phyloP scores from a whole-genome alignment of 1,140 invertebrate species.

The Ceratoteleas bidentatus region DNA sequence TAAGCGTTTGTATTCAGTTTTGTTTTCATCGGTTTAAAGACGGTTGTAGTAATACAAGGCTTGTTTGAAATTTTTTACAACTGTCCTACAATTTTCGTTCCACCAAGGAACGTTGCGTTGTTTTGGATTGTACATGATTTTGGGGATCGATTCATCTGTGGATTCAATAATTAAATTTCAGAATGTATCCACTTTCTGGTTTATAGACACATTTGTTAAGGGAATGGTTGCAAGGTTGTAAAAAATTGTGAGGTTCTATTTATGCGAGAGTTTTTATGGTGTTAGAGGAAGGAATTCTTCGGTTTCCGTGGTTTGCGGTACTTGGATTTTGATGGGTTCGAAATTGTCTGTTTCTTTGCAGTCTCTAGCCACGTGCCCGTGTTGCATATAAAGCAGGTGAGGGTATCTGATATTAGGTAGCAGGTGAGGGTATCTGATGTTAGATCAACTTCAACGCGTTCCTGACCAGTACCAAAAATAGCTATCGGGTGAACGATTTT shows the following conservation, averaged over 20 bases:
- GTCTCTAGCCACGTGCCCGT: not conserved
- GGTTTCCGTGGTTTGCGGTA: not conserved
- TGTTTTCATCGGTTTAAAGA: not conserved
- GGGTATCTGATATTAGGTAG: too few relatives aligned
- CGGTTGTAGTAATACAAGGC: not conserved
- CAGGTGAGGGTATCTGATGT: too few relatives aligned
- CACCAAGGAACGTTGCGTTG: slow-evolving; percentile 1
- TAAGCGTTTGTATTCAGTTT: not conserved
- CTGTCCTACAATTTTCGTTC: not conserved
- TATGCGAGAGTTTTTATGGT: not conserved
- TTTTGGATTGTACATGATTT: not conserved
- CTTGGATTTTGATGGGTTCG: not conserved
- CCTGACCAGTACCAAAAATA: too few relatives aligned
- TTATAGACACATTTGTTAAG: too few relatives aligned
- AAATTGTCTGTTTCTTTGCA: not conserved
- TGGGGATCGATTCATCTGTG: not conserved
- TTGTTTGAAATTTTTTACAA: not conserved
- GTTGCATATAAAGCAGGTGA: slow-evolving; percentile 3
- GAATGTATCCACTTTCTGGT: not conserved
- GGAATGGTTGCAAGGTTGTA: too few relatives aligned
- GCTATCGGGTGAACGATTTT: too few relatives aligned
- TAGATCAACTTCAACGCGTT: too few relatives aligned
- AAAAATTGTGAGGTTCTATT: too few relatives aligned
- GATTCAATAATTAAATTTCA: not conserved
- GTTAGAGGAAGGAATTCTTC: not conserved